These are phyloP conservation scores for Seladonia tumulorum DNA, from an alignment of 2,888 invertebrate species.

Conservation along the genomic window DNA sequence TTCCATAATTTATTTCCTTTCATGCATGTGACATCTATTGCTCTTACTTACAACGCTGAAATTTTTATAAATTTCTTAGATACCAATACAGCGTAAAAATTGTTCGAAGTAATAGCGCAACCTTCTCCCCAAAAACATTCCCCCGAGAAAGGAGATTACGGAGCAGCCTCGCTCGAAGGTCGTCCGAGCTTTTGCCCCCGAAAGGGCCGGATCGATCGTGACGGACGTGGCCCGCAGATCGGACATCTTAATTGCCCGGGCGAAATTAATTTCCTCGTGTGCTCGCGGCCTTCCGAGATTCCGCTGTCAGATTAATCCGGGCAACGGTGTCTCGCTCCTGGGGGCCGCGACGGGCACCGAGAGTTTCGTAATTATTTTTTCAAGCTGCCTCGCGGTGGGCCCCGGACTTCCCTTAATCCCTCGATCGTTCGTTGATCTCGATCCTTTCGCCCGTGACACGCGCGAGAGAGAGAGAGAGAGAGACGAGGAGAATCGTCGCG, in stretches of 20 bases:
- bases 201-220: slow-evolving; percentile 59
- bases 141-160: not conserved
- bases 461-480: not conserved
- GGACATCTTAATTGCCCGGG: slow-evolving; percentile 70
- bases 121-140: not conserved
- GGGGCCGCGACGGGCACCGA: slow-evolving; percentile 1
- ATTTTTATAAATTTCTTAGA: too few relatives aligned
- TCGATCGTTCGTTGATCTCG: slow-evolving; percentile 10
- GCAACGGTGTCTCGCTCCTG: slow-evolving; percentile 38
- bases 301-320: slow-evolving; percentile 66
- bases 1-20: too few relatives aligned
- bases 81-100: too few relatives aligned
- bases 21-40: too few relatives aligned
- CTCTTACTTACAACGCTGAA: too few relatives aligned
- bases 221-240: slow-evolving; percentile 42
- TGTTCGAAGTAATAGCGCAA: too few relatives aligned
- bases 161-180: slow-evolving; percentile 5
- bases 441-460: not conserved
- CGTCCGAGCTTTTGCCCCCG: slow-evolving; percentile 36
- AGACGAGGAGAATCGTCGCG: not conserved
- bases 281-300: slow-evolving; percentile 58
- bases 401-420: slow-evolving; percentile 53
- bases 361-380: slow-evolving; percentile 68
- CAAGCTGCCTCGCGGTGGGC: slow-evolving; percentile 28
- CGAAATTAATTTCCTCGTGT: slow-evolving; percentile 68